phyloP scores from a whole-genome alignment of 2,888 invertebrate species.

The Furcula furcula region DNA sequence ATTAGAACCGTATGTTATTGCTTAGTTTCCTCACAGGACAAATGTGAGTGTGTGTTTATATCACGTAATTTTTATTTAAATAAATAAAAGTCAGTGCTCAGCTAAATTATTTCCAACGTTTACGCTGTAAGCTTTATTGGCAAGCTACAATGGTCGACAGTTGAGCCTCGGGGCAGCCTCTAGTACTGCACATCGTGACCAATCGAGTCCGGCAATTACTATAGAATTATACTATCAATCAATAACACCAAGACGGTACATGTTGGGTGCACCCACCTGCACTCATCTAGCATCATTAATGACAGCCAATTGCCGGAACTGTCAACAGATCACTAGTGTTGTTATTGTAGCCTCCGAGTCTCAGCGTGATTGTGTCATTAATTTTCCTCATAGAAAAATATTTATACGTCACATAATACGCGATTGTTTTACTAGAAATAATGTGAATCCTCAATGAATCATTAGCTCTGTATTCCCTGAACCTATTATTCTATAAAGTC shows the following conservation, averaged over 20 bases:
- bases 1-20: too few relatives aligned
- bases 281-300: slow-evolving; percentile 51
- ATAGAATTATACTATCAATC: slow-evolving; percentile 72
- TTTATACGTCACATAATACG: too few relatives aligned
- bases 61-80: not conserved
- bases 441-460: not conserved
- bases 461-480: slow-evolving; percentile 1
- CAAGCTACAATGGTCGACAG: slow-evolving; percentile 8
- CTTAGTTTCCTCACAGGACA: too few relatives aligned
- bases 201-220: slow-evolving; percentile 64
- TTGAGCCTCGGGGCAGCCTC: slow-evolving; percentile 42
- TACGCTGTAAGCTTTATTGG: slow-evolving; percentile 24
- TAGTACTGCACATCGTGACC: slow-evolving; percentile 60
- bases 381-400: too few relatives aligned
- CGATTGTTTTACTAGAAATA: not conserved
- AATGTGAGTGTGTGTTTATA: too few relatives aligned
- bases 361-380: too few relatives aligned
- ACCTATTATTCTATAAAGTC: not conserved
- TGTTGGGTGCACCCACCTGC: slow-evolving; percentile 42
- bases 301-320: slow-evolving; percentile 47
- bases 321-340: slow-evolving; percentile 55
- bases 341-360: slow-evolving; percentile 29
- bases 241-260: slow-evolving; percentile 52
- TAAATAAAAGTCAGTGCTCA: not conserved
- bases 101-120: not conserved